Base-by-base conservation (phyloP, 2,888 invertebrate species). In the Spodoptera exigua region DNA sequence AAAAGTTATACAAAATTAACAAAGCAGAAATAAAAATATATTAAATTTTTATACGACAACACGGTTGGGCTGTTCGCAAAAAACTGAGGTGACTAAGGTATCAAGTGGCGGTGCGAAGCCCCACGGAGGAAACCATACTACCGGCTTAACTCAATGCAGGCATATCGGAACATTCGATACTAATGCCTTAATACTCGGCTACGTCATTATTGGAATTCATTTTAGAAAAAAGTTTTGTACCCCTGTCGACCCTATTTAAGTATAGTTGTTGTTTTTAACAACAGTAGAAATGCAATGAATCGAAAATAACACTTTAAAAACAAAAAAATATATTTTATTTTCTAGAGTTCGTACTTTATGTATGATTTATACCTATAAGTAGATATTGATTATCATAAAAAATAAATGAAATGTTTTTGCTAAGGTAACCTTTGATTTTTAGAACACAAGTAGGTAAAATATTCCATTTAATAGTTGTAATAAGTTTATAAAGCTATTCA, bases 51-150 rank as follows among this genome's bases (percentile, higher is more conserved):
- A 21, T 61, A 27, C 52, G 61, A 44, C 40, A 67, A 58, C 64
- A 60, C 67, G 61, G 59, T 69, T 44, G 73, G 77, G 77, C 72
- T 65, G 80, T 70, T 74, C 67, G 76, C 76, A 79, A 84, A 87
- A 86, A 86, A 78, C 54, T 57, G 34, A 58, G 54, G 75, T 79
- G 52, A 67, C 70, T 67, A 74, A 65, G 53, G 58, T 76, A 68
- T 77, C 78, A 75, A 65, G 43, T 71, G 53, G 61, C 73, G 61
- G 47, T 48, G 70, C 75, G 76, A 88, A 77, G 70, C 87, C 74
- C 58, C 49, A 67, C 78, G 88, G 87, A 80, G 77, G 93, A 93
- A 93, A 89, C 93, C 93, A 80, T 93, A 93, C 86, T 88, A 83
- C 82, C 85, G 89, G 89, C 87, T 88, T 89, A 91, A 80, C 79